Evolutionary conservation across 1,140 invertebrate genomes (phyloP), one percentile per base, ranked within the genome.

Genomic region (Centruroides sculpturatus): DNA sequence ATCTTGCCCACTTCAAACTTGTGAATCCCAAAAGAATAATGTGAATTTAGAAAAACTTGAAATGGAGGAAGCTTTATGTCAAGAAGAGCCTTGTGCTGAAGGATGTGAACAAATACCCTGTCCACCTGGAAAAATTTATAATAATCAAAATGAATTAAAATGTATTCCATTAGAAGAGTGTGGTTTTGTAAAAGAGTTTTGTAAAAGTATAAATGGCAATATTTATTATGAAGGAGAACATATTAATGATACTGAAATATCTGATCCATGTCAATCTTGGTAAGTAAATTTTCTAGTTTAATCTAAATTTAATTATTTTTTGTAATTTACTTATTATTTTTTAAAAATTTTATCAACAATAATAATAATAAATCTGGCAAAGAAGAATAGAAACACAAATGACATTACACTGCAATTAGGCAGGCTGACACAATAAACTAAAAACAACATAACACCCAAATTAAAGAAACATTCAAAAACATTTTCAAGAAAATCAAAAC

Each of bases 1-100:
- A 0, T 78, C 85, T 1, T 94, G 90, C 70, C 86, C 87, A 1
- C 60, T 55, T 3, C 82, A 86, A 71, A 92, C 87, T 0, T 93
- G 90, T 69, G 86, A 91, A 59, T 89, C 88, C 69, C 75, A 83
- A 41, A 41, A 41, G 8, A 41, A 41, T 8, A 41, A 41, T 41
- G 8, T 41, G 8, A 41, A 8, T 41, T 8, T 41, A 41, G 41
- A 41, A 41, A 41, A 41, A 41, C 5, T 41, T 41, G 41, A 41
- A 41, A 41, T 41, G 41, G 41, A 41, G 8, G 41, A 41, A 41
- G 41, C 8, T 2, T 41, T 41, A 41, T 41, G 41, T 41, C 41
- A 41, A 41, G 77, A 83, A 41, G 85, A 90, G 60, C 79, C 80
- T 34, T 91, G 87, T 63, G 77, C 90, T 34, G 87, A 90, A 76